Conservation (phyloP, 2,888 invertebrate species). For the Cheilosia scutellata region DNA sequence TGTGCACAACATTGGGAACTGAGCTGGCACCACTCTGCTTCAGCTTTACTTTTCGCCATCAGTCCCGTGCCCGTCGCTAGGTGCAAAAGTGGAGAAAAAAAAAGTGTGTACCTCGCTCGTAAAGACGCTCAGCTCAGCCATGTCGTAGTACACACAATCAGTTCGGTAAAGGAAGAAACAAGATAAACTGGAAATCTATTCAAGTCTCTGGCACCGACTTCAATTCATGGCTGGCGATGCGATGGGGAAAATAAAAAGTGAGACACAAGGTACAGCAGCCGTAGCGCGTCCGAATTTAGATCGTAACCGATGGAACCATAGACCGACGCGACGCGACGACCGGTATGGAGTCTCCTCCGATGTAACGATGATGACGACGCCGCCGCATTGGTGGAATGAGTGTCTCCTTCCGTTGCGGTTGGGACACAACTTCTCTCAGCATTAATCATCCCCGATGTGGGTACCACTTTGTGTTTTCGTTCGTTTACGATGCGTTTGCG, state of each 20-base stretch:
- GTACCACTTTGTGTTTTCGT: slow-evolving; percentile 11
- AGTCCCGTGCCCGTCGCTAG: slow-evolving; percentile 22
- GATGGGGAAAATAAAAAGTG: slow-evolving; percentile 7
- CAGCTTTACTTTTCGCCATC: background rate
- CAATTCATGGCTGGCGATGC: slow-evolving; percentile 42
- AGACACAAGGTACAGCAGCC: slow-evolving; percentile 19
- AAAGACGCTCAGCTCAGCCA: slow-evolving; percentile 25
- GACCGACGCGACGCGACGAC: slow-evolving; percentile 33
- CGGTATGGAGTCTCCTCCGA: slow-evolving; percentile 29
- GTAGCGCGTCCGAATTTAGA: slow-evolving; percentile 65
- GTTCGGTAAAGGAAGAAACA: slow-evolving; percentile 49
- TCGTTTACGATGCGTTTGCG: slow-evolving; percentile 14
- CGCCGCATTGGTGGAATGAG: slow-evolving; percentile 19
- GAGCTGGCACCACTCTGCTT: slow-evolving; percentile 28
- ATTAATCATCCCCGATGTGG: slow-evolving; percentile 66
- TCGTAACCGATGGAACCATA: slow-evolving; percentile 55
- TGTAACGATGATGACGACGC: slow-evolving; percentile 51
- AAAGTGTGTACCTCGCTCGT: slow-evolving; percentile 17
- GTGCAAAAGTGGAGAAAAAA: slow-evolving; percentile 37
- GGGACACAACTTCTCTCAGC: slow-evolving; percentile 26
- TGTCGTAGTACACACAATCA: slow-evolving; percentile 46
- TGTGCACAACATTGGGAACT: slow-evolving; percentile 31
- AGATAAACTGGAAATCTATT: slow-evolving; percentile 71
- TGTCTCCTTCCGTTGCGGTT: slow-evolving; percentile 27
- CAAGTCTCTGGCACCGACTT: slow-evolving; percentile 24